Conservation (phyloP, 2,113 vertebrate genomes). For the Peromyscus leucopus region DNA sequence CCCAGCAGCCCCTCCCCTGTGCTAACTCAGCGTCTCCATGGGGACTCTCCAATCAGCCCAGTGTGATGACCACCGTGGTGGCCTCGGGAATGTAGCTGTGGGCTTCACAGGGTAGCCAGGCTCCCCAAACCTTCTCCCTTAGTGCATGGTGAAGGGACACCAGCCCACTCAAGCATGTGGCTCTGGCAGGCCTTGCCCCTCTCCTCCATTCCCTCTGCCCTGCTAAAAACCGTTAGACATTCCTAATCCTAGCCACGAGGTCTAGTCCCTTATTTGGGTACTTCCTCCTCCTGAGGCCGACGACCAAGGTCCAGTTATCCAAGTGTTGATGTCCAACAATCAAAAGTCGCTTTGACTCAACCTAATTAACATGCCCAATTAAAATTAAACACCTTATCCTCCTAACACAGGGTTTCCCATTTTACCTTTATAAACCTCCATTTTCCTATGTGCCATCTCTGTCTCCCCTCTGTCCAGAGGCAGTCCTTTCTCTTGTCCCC, state of each 20-base stretch:
- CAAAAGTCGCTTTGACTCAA: not conserved
- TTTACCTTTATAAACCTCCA: not conserved
- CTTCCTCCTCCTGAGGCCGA: not conserved
- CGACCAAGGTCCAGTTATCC: not conserved
- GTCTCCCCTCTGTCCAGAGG: not conserved
- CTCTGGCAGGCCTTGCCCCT: not conserved
- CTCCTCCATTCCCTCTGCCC: not conserved
- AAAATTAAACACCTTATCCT: not conserved
- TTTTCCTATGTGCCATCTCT: not conserved
- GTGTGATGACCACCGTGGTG: too few species aligned
- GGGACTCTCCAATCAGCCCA: not conserved
- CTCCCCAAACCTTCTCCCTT: not conserved
- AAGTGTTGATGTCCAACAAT: not conserved
- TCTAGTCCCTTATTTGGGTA: not conserved
- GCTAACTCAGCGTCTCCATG: not conserved
- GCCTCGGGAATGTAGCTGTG: not conserved
- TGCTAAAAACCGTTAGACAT: not conserved
- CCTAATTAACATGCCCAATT: not conserved
- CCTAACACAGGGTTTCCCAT: not conserved
- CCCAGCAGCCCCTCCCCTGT: not conserved
- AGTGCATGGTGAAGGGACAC: not conserved
- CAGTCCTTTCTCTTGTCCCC: not conserved
- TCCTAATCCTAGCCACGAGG: not conserved
- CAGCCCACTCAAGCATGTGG: not conserved
- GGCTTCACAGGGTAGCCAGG: too few species aligned